Percentiles rank a stretch among this genome's conserved stretches.
phyloP scores from a whole-genome alignment of 2,797 vertebrate genomes.

The Novumbra hubbsi region DNA sequence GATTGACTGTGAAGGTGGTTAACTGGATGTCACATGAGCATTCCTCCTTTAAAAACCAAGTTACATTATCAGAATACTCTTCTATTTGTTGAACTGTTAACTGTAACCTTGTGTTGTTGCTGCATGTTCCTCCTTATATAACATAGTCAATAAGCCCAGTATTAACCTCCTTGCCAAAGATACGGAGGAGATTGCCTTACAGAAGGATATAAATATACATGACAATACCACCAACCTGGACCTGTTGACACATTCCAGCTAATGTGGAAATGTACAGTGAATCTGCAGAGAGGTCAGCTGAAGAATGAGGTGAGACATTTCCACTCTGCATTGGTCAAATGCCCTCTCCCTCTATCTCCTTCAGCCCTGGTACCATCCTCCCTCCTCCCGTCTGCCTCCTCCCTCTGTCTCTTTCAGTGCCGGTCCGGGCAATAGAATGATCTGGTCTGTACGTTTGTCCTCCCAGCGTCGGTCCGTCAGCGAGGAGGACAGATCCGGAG shows the following conservation, averaged over 20 bases:
- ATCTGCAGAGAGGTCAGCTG: conserved; percentile 11
- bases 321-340: background rate
- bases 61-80: background rate
- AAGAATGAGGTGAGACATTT: conserved; percentile 9
- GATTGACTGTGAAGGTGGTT: no score
- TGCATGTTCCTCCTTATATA: conserved; percentile 16
- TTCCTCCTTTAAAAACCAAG: background rate
- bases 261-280: conserved; percentile 25
- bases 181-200: conserved; percentile 19
- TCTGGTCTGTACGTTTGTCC: conserved; percentile 38
- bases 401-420: background rate
- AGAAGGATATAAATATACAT: conserved; percentile 38
- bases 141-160: conserved; percentile 15
- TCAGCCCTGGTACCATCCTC: background rate
- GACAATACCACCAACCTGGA: conserved; percentile 21
- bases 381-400: background rate
- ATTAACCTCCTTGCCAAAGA: conserved; percentile 11
- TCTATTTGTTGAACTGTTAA: conserved; percentile 1
- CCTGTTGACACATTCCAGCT: conserved; percentile 13
- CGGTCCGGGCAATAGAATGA: conserved; percentile 19
- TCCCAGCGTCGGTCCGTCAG: conserved; percentile 35
- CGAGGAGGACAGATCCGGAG: background rate
- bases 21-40: background rate
- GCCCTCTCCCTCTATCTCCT: background rate
- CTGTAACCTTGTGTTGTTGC: background rate